Base-by-base conservation (phyloP, 2,797 vertebrate species). In the Corythornis leucogaster region DNA sequence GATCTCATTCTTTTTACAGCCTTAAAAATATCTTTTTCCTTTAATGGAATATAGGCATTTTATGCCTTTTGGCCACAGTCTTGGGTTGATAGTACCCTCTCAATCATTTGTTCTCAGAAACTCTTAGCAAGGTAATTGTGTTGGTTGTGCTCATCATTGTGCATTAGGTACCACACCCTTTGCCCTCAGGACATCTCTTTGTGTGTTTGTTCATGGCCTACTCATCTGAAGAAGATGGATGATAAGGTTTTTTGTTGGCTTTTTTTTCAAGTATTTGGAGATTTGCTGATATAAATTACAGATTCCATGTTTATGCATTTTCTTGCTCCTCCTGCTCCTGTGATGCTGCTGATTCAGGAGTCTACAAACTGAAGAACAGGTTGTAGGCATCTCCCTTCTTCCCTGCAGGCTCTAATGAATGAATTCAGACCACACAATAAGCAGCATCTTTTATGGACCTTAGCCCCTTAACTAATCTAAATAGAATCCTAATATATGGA, bases 131-230 rank as follows among this genome's bases (percentile, higher is more conserved):
- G 11, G 33, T 15, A 35, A 6, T 12, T 15, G 28, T 43, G 7
- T 63, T 30, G 16, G 5, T 50, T 53, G 19, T 75, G 40, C 26
- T 90, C 50, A 42, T 11, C 15, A 10, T 3, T 1, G 1, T 14
- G 3, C 3, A 0, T 4, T 70, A 28, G 40, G 25, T 57, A 30
- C 31, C 69, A 53, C 1, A 0, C 20, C 48, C 48, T 30, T 33
- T 33, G 17, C 11, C 16, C 15, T 46, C 30, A 30, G 30, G 46
- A 61, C 17, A 8, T 35, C 15, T 50, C 20, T 78, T 26, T 25
- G 4, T 30, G 9, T 31, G 9, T 50, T 83, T 79, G 6, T 25
- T 64, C 61, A 6, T 7, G 17, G 5, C 22, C 58, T 80, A 18
- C 12, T 58, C 4, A 8, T 42, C 38, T 73, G 26, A 59, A 51